These are phyloP conservation scores for Anisognathus igniventris DNA, from an alignment of 2,797 vertebrate genomes.

Conservation along the genomic window DNA sequence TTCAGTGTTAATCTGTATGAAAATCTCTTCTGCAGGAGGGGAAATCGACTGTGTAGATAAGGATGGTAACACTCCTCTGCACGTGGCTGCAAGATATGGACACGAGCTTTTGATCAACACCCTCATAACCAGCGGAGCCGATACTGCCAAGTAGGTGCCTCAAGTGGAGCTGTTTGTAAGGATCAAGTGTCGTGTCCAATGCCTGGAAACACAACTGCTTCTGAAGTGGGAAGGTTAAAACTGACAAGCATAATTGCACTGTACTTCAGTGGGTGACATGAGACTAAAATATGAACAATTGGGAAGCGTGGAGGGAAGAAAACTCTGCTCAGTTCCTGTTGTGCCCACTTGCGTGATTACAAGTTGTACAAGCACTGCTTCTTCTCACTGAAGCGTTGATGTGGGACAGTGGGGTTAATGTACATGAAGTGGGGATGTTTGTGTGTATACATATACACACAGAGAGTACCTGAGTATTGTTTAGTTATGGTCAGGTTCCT, in stretches of 20 bases:
- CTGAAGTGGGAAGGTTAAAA: background rate
- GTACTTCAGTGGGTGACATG: background rate
- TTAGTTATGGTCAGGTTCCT: background rate
- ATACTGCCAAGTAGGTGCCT: conserved; percentile 86
- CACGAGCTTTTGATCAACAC: conserved; percentile 97
- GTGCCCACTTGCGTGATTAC: rapidly evolving
- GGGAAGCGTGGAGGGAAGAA: background rate
- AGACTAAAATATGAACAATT: background rate
- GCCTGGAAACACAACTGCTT: background rate
- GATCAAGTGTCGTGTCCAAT: background rate
- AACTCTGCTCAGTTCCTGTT: background rate
- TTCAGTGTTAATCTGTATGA: background rate
- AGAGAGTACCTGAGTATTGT: background rate
- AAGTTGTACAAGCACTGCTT: background rate
- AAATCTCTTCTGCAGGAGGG: conserved; percentile 81
- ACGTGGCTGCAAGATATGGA: conserved; percentile 91
- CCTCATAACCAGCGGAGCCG: conserved; percentile 91
- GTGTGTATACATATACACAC: rapidly evolving
- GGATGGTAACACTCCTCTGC: conserved; percentile 95
- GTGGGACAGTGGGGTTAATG: background rate
- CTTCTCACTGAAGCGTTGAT: background rate
- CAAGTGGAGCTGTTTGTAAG: background rate
- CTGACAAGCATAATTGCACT: background rate
- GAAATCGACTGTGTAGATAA: conserved; percentile 96
- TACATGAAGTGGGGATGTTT: background rate